Base-by-base conservation (phyloP, 2,888 invertebrate species). In the Mythimna lalbum region DNA sequence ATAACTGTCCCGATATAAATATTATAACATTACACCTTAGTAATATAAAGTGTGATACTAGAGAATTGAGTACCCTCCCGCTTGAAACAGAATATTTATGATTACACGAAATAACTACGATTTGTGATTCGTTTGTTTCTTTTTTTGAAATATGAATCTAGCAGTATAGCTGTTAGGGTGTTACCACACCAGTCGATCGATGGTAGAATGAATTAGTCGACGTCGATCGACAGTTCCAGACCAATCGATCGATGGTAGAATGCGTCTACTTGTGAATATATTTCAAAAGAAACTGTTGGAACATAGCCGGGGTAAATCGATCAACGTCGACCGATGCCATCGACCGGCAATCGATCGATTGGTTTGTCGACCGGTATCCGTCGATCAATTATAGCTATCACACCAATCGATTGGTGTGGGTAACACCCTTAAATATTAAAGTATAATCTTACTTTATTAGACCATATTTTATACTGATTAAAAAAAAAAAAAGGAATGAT, bases 31-130 rank as follows among this genome's bases (percentile, higher is more conserved):
- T 83, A 86, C 86, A 87, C 83, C 69, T 83, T 90, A 90, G 88
- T 85, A 73, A 82, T 87, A 85, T 88, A 89, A 90, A 84, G 93
- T 91, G 93, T 93, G 93, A 93, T 93, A 93, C 90, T 93, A 93
- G 92, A 88, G 79, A 88, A 87, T 88, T 74, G 82, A 83, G 83
- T 83, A 81, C 85, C 90, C 91, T 90, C 89, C 43, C 81, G 66
- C 62, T 67, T 70, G 73, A 76, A 77, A 75, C 70, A 10, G 61
- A 69, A 69, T 52, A 55, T 60, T n/a, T 56, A 60, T 57, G 27
- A 27, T 27, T 27, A 59, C 66, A 63, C 19, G 17, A 63, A 65
- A 69, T 66, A 63, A 10, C n/a, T 70, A 2, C 17, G 12, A 39
- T 53, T 75, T 50, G 14, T 47, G 53, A 57, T 55, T 64, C 1